Base-by-base conservation (phyloP, 2,888 invertebrate species). In the Drosophila pseudotakahashii region DNA sequence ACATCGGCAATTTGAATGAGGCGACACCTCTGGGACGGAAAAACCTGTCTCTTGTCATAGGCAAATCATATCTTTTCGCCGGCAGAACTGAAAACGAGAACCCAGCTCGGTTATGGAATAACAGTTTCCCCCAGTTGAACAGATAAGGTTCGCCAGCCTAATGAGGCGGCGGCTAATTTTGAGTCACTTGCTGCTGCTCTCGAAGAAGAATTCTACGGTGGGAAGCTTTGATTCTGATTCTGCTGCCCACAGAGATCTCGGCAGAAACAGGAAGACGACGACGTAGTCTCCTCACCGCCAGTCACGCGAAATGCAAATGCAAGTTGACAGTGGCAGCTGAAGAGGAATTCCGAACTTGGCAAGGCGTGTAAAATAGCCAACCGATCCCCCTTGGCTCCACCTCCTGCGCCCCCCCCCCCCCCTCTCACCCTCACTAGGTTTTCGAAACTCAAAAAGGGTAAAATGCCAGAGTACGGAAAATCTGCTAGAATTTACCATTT, bases 221-320 rank as follows among this genome's bases (percentile, higher is more conserved):
- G 64, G 64, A 66, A 63, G 66, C 54, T 66, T 39, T 72, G 79
- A 74, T 73, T 70, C 71, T 23, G 30, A 51, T 55, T 64, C 75
- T 16, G 50, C 76, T 64, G 50, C 58, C 67, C 67, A 50, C 55
- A 61, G 71, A 61, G 71, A 70, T 64, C 57, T 34, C 34, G 30
- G 30, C 1, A 37, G 37, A 41, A 67, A 57, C 64, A 48, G 67
- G 67, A 32, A 67, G 55, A 55, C 45, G 39, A 44, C 41, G 14
- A 10, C n/a, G 30, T 13, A n/a, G 23, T n/a, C 42, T 30, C 30
- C 54, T 16, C 41, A 0, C 39, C 39, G 66, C 26, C 54, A 80
- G 84, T 84, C 81, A 84, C 83, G 87, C 83, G 78, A 83, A 85
- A 82, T 85, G 82, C 86, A 84, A 84, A 84, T 84, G 76, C 69